These are phyloP conservation scores for Ciconia nigra DNA, from an alignment of 2,797 vertebrate species.

Conservation along the genomic window DNA sequence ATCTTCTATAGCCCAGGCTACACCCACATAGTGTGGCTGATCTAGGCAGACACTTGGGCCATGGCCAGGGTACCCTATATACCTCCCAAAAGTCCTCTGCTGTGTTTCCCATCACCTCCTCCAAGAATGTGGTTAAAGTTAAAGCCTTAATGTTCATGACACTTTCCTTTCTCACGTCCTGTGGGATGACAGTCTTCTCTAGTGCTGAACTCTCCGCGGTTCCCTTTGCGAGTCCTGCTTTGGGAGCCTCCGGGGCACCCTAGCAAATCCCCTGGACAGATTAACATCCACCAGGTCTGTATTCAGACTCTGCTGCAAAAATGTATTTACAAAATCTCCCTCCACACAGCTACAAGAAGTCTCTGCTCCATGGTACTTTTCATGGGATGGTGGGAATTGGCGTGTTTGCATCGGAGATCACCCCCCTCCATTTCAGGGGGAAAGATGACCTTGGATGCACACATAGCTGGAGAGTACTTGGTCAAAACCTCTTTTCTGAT, in stretches of 20 bases:
- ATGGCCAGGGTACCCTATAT: neutral
- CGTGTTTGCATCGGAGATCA: neutral
- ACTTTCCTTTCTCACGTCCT: neutral
- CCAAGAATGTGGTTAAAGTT: neutral
- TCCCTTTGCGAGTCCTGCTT: neutral
- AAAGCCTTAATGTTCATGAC: neutral
- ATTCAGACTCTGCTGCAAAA: neutral
- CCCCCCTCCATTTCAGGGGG: neutral
- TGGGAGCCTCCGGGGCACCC: neutral
- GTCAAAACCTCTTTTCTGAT: neutral
- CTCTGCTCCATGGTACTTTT: neutral
- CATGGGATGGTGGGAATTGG: neutral
- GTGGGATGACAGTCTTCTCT: neutral
- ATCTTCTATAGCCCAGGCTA: neutral
- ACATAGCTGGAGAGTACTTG: neutral
- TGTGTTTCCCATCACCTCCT: neutral
- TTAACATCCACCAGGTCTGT: neutral
- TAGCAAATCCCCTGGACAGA: neutral
- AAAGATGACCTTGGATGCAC: neutral
- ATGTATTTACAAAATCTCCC: neutral
- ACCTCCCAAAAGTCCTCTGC: neutral
- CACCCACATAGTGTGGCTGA: rapidly evolving
- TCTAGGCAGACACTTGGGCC: neutral
- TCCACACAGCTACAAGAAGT: neutral
- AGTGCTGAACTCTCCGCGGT: neutral